Base-by-base conservation (phyloP, 2,113 vertebrate genomes). In the Microtus montanus region DNA sequence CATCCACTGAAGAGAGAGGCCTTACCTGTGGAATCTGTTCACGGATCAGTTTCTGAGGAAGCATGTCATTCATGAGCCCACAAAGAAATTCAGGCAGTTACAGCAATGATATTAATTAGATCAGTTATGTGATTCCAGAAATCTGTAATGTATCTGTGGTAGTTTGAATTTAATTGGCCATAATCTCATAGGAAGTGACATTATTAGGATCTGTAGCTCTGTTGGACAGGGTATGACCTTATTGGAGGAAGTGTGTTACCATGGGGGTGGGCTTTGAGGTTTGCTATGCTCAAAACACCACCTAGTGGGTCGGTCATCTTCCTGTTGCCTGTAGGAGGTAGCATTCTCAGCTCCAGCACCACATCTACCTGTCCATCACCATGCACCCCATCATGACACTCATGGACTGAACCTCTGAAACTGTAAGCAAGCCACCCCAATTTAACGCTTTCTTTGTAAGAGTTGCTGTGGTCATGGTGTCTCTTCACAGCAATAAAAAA, bases 51-150 rank as follows among this genome's bases (percentile, higher is more conserved):
- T 94, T 35, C 74, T 24, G 12, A 96, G n/a, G 58, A 77, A 33
- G 7, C 75, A 28, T 61, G 44, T 33, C 28, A 38, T 20, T 78
- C 20, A 7, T 44, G 64, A 87, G 63, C 33, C 8, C 66, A 85
- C 52, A 49, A 58, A 90, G 58, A 82, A 90, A 88, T 58, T 90
- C 12, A 92, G 66, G 87, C 33, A 84, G 73, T 78, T 35, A 68
- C 33, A 64, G 15, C 5, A 80, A 19, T 75, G 41, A 26, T 35
- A 0, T 80, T 47, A 64, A 0, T 80, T 47, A 64, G 44, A 71
- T 87, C 49, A 15, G 20, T 19, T 49, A 87, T n/a, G 33, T 33
- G 35, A 20, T 15, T 71, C 71, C 35, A 9, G 49, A 44, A 61
- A 88, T 26, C 75, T 38, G n/a, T 41, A 61, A 64, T 49, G 35